Evolutionary conservation across 2,888 invertebrate genomes (phyloP).

Genomic region (Chymomyza caudatula): DNA sequence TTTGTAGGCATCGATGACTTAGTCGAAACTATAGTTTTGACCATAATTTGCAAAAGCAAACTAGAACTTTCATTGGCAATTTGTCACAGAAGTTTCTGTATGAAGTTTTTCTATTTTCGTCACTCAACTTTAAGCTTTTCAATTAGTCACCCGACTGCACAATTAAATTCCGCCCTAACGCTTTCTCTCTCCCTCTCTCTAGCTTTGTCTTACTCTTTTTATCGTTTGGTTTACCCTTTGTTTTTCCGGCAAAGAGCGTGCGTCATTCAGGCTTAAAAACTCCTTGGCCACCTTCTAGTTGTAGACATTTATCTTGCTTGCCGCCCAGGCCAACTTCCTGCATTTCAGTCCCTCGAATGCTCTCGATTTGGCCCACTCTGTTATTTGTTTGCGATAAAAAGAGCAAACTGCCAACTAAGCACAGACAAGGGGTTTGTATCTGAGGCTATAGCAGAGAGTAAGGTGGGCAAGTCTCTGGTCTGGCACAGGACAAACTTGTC

Average conservation of each 20-base stretch:
- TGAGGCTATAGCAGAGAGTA: constrained; percentile 9
- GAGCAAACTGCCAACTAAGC: constrained; percentile 22
- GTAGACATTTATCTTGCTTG: constrained; percentile 60
- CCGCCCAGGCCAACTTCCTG: neutral
- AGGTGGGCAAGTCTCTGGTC: constrained; percentile 1
- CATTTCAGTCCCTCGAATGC: constrained; percentile 13
- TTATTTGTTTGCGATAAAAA: constrained; percentile 29
- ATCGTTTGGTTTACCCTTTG: constrained; percentile 9
- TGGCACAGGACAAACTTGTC: constrained; percentile 51
- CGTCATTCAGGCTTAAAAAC: constrained; percentile 6
- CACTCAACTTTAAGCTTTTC: constrained; percentile 57
- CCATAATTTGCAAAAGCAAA: constrained; percentile 7
- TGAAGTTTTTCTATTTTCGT: constrained; percentile 44
- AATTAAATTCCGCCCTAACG: constrained; percentile 54
- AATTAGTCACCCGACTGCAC: constrained; percentile 65
- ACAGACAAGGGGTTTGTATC: neutral
- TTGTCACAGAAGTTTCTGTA: constrained; percentile 10
- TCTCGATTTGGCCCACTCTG: constrained; percentile 34
- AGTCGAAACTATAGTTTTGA: neutral
- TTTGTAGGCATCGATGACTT: neutral
- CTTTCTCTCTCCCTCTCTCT: constrained; percentile 2
- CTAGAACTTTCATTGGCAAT: constrained; percentile 32
- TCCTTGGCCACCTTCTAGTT: constrained; percentile 24
- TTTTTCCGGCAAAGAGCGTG: constrained; percentile 11
- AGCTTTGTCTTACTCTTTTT: constrained; percentile 20